Evolutionary conservation across 2,113 vertebrate species (phyloP), one percentile per base, ranked within the genome.

Genomic region (Todiramphus chloris): DNA sequence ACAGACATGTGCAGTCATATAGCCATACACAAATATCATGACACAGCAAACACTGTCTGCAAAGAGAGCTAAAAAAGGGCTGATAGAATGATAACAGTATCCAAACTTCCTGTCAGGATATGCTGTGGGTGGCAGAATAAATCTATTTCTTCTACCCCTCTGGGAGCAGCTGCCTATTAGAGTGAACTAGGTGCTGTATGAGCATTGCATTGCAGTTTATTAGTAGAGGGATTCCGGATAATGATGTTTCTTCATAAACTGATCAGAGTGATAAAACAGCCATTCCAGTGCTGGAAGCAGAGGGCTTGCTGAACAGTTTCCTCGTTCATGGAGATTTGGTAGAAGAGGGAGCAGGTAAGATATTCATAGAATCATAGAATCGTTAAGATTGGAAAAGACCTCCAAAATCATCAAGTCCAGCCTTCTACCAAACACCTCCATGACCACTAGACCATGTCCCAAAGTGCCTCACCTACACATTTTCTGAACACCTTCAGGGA

Each of bases 91-190:
- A 46, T 58, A 80, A 60, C 66, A 87, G 64, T 41, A 87, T 79
- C 80, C 87, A 73, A 39, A 75, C 66, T 94, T 93, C 80, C 93
- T 92, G 80, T 51, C 7, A 23, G 63, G 60, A 44, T 86, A 63
- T 91, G 90, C 64, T 0, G 10, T 59, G 83, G 85, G 90, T 66
- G 78, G 80, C 43, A 69, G 76, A 92, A 76, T 78, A 96, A 87
- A 83, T 91, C 69, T 74, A 19, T 30, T 84, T 39, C 31, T 88
- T 89, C 35, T 67, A 92, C 23, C 28, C 58, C 59, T 94, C 55
- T 87, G 88, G 94, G 73, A 97, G 79, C 55, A 87, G 83, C 87
- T 91, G 87, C 73, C 66, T 93, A 51, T 88, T 79, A 80, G 63
- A 94, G 55, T 80, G 25, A 89, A 9, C 20, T 4, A 60, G 74